A percentile compares a stretch with the other conserved stretches of the same genome.
These are phyloP conservation scores for Bucco capensis DNA, from an alignment of 2,113 vertebrate genomes.

Conservation along the genomic window DNA sequence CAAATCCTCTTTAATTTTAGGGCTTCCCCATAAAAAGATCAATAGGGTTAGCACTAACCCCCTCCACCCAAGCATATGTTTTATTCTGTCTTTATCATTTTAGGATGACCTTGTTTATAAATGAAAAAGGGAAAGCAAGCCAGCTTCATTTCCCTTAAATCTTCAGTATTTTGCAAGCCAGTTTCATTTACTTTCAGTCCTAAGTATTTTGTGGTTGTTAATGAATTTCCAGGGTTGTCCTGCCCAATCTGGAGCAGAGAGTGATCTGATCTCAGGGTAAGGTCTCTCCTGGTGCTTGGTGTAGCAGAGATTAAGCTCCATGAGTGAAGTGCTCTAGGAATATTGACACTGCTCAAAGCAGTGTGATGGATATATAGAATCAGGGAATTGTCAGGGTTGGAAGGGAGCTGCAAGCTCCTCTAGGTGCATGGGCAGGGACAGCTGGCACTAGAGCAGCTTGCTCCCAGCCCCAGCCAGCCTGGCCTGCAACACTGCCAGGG, in stretches of 20 bases:
- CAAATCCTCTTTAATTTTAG: conserved; percentile 73
- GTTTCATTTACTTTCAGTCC: not conserved
- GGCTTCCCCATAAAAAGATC: conserved; percentile 61
- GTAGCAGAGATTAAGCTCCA: not conserved
- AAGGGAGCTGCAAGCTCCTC: too few species aligned
- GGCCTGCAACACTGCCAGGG: too few species aligned
- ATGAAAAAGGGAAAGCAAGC: not conserved
- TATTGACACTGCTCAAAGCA: not conserved
- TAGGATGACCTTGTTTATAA: conserved; percentile 72
- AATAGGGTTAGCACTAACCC: conserved; percentile 36
- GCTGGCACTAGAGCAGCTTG: too few species aligned
- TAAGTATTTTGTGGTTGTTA: not conserved
- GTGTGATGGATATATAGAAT: too few species aligned
- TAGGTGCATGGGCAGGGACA: too few species aligned
- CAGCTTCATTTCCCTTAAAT: not conserved
- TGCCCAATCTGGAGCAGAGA: not conserved
- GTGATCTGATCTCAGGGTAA: not conserved
- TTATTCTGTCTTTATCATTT: conserved; percentile 68
- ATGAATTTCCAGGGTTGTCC: not conserved
- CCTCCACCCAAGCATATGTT: conserved; percentile 67
- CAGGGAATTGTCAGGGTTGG: too few species aligned
- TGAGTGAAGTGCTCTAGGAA: not conserved
- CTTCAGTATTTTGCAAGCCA: not conserved
- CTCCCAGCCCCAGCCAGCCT: too few species aligned
- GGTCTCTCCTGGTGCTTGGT: not conserved